phyloP scores from a whole-genome alignment of 2,113 vertebrate species.

The Megaleporinus macrocephalus region DNA sequence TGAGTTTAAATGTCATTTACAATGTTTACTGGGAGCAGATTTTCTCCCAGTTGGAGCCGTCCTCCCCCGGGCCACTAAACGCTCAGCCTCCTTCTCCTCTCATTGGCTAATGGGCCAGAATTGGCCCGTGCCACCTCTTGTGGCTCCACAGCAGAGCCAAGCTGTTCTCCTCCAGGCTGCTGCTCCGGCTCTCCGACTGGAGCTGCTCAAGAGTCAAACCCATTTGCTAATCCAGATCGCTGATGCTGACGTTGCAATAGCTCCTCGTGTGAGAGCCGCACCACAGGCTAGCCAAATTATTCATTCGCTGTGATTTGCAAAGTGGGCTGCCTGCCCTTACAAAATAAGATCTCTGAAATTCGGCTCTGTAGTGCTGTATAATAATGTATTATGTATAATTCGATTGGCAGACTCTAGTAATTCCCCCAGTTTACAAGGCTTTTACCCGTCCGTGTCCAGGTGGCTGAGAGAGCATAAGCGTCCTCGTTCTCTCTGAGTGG shows the following conservation, averaged over 20 bases:
- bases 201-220: slow-evolving; percentile 3
- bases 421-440: too few species aligned
- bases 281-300: not conserved
- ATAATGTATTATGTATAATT: too few species aligned
- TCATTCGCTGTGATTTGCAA: not conserved
- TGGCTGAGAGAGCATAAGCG: too few species aligned
- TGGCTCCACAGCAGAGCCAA: slow-evolving; percentile 16
- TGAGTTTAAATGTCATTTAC: slow-evolving; percentile 30
- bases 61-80: not conserved
- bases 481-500: too few species aligned
- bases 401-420: too few species aligned
- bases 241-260: not conserved
- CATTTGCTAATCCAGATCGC: slow-evolving; percentile 1
- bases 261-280: not conserved
- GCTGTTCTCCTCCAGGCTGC: slow-evolving; percentile 28
- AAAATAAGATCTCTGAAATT: too few species aligned
- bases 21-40: slow-evolving; percentile 26
- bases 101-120: slow-evolving; percentile 38
- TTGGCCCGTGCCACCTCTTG: slow-evolving; percentile 23
- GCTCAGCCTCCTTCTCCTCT: slow-evolving; percentile 20
- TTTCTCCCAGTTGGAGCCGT: slow-evolving; percentile 23
- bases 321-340: not conserved
- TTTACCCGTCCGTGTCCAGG: too few species aligned
- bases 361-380: too few species aligned
- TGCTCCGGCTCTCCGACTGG: not conserved